Evolutionary conservation across 2,888 invertebrate genomes (phyloP).

Genomic region (Thereva unica): DNA sequence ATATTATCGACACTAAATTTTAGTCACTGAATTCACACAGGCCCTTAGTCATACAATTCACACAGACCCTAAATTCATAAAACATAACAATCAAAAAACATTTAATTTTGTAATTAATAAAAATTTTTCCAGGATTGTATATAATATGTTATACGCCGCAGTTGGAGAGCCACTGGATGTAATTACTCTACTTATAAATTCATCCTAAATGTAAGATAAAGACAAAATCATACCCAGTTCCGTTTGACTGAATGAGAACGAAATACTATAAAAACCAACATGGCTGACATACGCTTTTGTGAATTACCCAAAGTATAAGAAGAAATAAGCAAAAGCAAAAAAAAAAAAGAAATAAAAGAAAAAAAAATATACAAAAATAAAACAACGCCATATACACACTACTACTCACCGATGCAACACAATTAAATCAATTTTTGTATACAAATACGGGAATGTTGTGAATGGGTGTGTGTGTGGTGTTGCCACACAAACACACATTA

Average conservation of each 20-base stretch:
- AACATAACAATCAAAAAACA: too few species aligned
- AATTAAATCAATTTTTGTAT: neutral
- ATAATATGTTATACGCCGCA: neutral
- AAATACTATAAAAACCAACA: conserved; percentile 25
- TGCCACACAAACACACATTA: too few species aligned
- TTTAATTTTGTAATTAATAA: too few species aligned
- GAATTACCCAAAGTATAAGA: conserved; percentile 13
- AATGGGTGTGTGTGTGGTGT: too few species aligned
- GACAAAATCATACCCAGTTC: conserved; percentile 2
- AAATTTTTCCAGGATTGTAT: too few species aligned
- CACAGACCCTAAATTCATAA: too few species aligned
- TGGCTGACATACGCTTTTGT: conserved; percentile 28
- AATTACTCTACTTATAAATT: conserved; percentile 1
- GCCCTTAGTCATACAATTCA: too few species aligned
- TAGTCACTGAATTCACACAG: too few species aligned
- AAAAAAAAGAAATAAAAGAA: conserved; percentile 18
- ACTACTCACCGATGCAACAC: conserved; percentile 4
- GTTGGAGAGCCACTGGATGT: conserved; percentile 15
- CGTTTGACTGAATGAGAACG: conserved; percentile 1
- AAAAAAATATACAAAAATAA: neutral
- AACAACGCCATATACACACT: neutral
- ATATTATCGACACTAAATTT: too few species aligned
- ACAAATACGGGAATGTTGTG: too few species aligned
- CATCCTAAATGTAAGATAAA: neutral
- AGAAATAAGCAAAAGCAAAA: conserved; percentile 8